A percentile compares a stretch with the other conserved stretches of the same genome.
These are phyloP conservation scores for Pitta sordida DNA, from an alignment of 2,113 vertebrate species.

Conservation along the genomic window DNA sequence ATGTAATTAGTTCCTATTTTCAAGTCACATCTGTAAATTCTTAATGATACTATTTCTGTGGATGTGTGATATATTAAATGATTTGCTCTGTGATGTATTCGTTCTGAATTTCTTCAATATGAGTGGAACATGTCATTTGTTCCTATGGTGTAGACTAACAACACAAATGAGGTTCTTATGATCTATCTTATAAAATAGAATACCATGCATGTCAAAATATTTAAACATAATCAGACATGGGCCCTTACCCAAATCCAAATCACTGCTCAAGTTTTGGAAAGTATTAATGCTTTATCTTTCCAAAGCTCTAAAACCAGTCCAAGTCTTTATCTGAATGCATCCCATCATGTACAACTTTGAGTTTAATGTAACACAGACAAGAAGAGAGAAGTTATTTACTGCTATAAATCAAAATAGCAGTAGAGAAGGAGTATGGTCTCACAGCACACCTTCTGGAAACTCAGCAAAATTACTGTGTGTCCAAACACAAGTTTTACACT, in stretches of 20 bases:
- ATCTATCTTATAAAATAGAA: neutral
- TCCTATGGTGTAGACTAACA: neutral
- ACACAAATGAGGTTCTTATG: neutral
- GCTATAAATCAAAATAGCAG: neutral
- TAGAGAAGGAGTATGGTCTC: neutral
- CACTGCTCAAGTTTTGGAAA: conserved; percentile 24
- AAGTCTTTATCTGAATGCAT: conserved; percentile 28
- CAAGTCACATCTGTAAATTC: neutral
- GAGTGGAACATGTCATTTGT: neutral
- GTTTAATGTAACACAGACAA: neutral
- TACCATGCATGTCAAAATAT: neutral
- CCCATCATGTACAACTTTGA: neutral
- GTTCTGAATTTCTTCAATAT: conserved; percentile 12
- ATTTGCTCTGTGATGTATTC: neutral
- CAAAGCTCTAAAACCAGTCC: neutral
- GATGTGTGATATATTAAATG: neutral
- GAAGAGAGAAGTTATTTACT: neutral
- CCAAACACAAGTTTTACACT: neutral
- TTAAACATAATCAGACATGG: conserved; percentile 37
- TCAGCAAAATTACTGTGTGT: neutral
- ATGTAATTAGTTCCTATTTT: neutral
- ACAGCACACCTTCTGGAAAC: neutral
- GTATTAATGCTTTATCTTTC: conserved; percentile 20
- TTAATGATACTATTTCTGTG: neutral
- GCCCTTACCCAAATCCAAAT: conserved; percentile 20